Percentiles rank a stretch among this genome's conserved stretches.
Evolutionary conservation across 2,113 vertebrate species (phyloP).

Genomic region (Agapornis roseicollis): DNA sequence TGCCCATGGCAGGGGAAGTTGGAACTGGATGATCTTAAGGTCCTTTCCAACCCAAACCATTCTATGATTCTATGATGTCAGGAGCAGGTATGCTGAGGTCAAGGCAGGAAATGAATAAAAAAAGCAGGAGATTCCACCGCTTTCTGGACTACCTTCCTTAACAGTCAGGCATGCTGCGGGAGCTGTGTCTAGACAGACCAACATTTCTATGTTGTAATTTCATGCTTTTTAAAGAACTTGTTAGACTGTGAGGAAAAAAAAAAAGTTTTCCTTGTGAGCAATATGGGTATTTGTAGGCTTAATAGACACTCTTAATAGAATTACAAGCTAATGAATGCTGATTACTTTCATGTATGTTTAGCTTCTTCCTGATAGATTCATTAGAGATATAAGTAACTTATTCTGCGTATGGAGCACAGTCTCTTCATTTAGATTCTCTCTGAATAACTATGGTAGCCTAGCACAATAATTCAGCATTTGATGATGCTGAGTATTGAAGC

Average conservation of each 20-base stretch:
- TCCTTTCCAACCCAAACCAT: neutral
- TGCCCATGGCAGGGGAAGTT: neutral
- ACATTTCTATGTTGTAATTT: neutral
- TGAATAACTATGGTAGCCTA: neutral
- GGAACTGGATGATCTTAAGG: neutral
- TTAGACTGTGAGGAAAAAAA: neutral
- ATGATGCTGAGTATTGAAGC: neutral
- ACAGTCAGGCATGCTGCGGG: constrained; percentile 62
- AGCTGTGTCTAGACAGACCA: constrained; percentile 58
- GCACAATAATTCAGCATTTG: neutral
- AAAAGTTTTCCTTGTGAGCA: neutral
- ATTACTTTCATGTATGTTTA: neutral
- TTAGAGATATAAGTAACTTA: neutral
- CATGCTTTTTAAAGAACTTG: neutral
- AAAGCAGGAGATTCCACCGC: neutral
- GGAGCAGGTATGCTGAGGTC: neutral
- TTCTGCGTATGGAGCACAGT: neutral
- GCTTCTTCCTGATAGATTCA: neutral
- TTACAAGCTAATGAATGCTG: neutral
- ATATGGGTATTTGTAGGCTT: neutral
- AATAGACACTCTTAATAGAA: neutral
- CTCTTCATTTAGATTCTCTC: neutral
- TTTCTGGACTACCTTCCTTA: constrained; percentile 56
- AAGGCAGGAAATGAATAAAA: neutral
- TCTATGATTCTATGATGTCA: neutral